Evolutionary conservation across 2,113 vertebrate species (phyloP), one percentile per base, ranked within the genome.

Genomic region (Manacus vitellinus): DNA sequence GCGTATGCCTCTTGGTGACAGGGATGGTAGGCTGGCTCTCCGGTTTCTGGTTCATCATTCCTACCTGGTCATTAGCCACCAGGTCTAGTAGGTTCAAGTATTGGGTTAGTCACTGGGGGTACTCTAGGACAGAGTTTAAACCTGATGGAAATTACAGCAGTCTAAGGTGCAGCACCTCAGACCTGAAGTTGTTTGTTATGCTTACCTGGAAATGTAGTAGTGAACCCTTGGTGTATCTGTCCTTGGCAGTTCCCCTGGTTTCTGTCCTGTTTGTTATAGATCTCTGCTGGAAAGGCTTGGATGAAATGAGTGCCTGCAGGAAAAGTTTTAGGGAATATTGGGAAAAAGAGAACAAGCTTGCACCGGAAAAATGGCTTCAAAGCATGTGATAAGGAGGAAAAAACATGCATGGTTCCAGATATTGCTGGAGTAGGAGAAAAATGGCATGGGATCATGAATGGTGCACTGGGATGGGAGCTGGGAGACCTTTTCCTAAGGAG

Each of bases 371-470:
- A 79, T 1, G 6, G 8, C n/a, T 83, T 88, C n/a, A 55, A 65
- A 85, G 25, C 11, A 12, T 73, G 31, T 6, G 1, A 18, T 82
- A 37, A 82, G 67, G 67, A 72, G 70, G 33, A 28, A 61, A 61
- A 91, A 66, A 61, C 16, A 6, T n/a, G 33, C 0, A 1, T 25
- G 23, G 46, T 88, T 84, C 15, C 31, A 76, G 59, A 39, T 89
- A 8, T 4, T 41, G n/a, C 68, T 82, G 61, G 43, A 56, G 24
- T 15, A 52, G 27, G 8, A 47, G 68, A 18, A 44, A 41, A 63
- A 51, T 1, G 1, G 4, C 3, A 3, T 22, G 33, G 27, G 15
- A 13, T 31, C 18, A 14, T n/a, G 51, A 63, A 14, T 49, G 47
- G 43, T 62, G 65, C 15, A 8, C 5, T 9, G 6, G 25, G 25